phyloP scores from a whole-genome alignment of 2,888 invertebrate genomes.

The Drosophila mayaguana region DNA sequence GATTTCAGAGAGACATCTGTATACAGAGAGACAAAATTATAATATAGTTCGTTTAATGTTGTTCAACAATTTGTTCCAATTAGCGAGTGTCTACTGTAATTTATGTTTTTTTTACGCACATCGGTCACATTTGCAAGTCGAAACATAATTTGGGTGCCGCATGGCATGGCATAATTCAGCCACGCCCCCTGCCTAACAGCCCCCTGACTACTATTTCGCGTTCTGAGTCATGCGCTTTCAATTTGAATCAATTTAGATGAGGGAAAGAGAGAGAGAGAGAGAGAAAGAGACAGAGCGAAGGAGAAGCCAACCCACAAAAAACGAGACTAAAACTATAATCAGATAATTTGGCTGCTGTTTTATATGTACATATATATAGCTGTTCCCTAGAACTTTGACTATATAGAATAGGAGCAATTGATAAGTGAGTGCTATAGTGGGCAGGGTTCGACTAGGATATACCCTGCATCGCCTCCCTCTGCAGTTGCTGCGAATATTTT shows the following conservation, averaged over 20 bases:
- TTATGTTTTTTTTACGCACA: conserved; percentile 52
- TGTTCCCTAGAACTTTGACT: not conserved
- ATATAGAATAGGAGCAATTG: not conserved
- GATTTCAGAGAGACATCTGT: too few species aligned
- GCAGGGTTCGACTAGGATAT: not conserved
- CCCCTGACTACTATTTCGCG: conserved; percentile 33
- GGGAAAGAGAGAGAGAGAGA: conserved; percentile 5
- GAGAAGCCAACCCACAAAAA: conserved; percentile 47
- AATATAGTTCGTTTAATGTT: not conserved
- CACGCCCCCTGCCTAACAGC: not conserved
- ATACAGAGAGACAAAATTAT: too few species aligned
- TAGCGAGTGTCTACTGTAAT: conserved; percentile 26
- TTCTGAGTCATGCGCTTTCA: conserved; percentile 79
- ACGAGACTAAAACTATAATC: conserved; percentile 51
- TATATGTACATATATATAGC: not conserved
- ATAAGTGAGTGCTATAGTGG: not conserved
- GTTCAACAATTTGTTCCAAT: conserved; percentile 15
- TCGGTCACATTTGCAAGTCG: conserved; percentile 34
- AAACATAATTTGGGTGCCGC: conserved; percentile 32
- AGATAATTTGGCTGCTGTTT: conserved; percentile 36
- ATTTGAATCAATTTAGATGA: conserved; percentile 76
- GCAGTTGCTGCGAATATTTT: not conserved
- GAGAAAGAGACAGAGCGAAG: conserved; percentile 16
- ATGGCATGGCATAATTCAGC: conserved; percentile 25
- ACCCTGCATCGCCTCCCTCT: too few species aligned